Percentiles rank a stretch among this genome's conserved stretches.
Conservation (phyloP, 2,888 invertebrate genomes). For the Malachius bipustulatus region DNA sequence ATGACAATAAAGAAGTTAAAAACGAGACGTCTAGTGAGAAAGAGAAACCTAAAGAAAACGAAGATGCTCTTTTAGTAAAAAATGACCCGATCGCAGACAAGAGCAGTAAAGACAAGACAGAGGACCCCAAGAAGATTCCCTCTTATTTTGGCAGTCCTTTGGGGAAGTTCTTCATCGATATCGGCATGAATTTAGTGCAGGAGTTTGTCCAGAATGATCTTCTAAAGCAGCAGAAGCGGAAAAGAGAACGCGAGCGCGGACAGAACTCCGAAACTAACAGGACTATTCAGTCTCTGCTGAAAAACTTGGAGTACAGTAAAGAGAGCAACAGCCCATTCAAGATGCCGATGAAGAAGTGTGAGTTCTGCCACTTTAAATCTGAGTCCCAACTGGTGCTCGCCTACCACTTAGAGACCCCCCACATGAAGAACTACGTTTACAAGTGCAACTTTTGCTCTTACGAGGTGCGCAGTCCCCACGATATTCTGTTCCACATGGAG, state of each 20-base stretch:
- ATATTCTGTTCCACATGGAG: conserved; percentile 86
- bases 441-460: conserved; percentile 47
- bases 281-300: conserved; percentile 70
- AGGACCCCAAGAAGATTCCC: conserved; percentile 36
- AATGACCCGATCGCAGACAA: conserved; percentile 23
- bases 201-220: conserved; percentile 91
- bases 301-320: conserved; percentile 75
- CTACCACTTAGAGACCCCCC: conserved; percentile 81
- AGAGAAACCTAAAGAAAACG: conserved; percentile 26
- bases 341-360: conserved; percentile 68
- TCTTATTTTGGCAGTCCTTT: conserved; percentile 78
- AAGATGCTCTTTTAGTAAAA: conserved; percentile 21
- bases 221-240: conserved; percentile 73
- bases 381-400: conserved; percentile 75
- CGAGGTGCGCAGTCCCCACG: conserved; percentile 64
- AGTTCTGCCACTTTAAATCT: conserved; percentile 80
- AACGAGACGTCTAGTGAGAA: conserved; percentile 22
- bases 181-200: conserved; percentile 82
- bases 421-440: conserved; percentile 77
- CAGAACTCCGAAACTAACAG: conserved; percentile 57
- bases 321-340: conserved; percentile 65
- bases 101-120: conserved; percentile 37
- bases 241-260: conserved; percentile 60
- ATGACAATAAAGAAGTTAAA: conserved; percentile 17
- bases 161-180: conserved; percentile 83